Percentiles rank a stretch among this genome's conserved stretches.
phyloP scores from a whole-genome alignment of 1,140 invertebrate genomes.

The Geopemphigus sp. region DNA sequence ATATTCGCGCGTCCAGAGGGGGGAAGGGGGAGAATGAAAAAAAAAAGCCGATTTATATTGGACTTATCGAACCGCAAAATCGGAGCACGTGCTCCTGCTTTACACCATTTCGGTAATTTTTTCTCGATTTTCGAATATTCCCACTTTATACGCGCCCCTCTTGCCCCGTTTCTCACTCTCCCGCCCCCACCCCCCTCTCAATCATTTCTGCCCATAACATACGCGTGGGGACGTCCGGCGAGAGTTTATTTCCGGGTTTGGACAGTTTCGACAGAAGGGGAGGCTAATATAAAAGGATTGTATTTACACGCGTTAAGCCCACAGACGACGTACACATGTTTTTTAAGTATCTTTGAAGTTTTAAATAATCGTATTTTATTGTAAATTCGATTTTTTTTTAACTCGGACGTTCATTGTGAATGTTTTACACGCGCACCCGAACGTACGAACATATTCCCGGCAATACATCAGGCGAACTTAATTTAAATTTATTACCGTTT shows the following conservation, averaged over 20 bases:
- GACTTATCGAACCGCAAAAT: constrained; percentile 47
- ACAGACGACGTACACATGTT: background rate
- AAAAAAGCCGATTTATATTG: constrained; percentile 47
- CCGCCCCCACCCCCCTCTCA: background rate
- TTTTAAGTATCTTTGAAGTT: constrained; percentile 13
- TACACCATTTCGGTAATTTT: constrained; percentile 43
- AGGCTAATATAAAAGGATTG: constrained; percentile 21
- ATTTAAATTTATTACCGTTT: no score
- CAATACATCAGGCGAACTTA: no score
- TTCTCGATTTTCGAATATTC: constrained; percentile 34
- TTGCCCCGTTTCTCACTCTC: no score
- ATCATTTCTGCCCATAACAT: no score
- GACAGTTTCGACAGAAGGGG: background rate
- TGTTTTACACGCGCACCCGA: no score
- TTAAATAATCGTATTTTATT: background rate
- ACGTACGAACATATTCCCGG: no score
- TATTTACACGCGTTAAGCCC: background rate
- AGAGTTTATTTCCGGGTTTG: constrained; percentile 40
- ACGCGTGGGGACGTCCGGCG: background rate
- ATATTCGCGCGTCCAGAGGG: constrained; percentile 12
- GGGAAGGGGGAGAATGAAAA: constrained; percentile 37
- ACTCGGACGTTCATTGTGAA: no score
- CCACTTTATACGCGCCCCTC: background rate
- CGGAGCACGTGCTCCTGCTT: constrained; percentile 41
- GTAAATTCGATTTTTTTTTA: background rate